Evolutionary conservation across 2,888 invertebrate species (phyloP).

Genomic region (Minunthozetes semirufus): DNA sequence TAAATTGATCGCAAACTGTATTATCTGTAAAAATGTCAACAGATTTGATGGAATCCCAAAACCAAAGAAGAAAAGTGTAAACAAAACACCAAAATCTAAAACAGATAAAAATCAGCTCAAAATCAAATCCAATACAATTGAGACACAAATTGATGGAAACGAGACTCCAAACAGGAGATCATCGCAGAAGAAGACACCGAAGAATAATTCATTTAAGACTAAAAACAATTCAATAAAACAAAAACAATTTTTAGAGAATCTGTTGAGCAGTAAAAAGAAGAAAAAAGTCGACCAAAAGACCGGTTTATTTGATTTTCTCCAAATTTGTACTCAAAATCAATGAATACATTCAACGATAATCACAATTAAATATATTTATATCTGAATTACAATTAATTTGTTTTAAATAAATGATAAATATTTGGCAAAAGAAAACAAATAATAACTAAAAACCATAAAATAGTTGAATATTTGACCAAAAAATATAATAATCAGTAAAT

Average conservation of each 20-base stretch:
- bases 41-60: conserved; percentile 4
- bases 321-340: conserved; percentile 17
- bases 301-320: conserved; percentile 27
- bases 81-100: neutral
- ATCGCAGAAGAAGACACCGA: neutral
- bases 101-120: neutral
- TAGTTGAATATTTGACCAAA: too few species aligned
- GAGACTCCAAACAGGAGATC: neutral
- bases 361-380: neutral
- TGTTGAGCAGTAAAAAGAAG: conserved; percentile 20
- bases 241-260: conserved; percentile 13
- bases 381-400: neutral
- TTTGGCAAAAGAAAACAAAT: too few species aligned
- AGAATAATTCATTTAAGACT: neutral
- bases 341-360: neutral
- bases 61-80: neutral
- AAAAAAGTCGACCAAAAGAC: conserved; percentile 24
- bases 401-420: too few species aligned
- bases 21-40: neutral
- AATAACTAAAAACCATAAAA: too few species aligned
- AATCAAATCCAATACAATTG: neutral
- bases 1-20: neutral
- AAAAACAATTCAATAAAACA: neutral
- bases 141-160: too few species aligned
- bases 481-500: too few species aligned